These are phyloP conservation scores for Ochlodes sylvanus DNA, from an alignment of 2,888 invertebrate species.

Conservation along the genomic window DNA sequence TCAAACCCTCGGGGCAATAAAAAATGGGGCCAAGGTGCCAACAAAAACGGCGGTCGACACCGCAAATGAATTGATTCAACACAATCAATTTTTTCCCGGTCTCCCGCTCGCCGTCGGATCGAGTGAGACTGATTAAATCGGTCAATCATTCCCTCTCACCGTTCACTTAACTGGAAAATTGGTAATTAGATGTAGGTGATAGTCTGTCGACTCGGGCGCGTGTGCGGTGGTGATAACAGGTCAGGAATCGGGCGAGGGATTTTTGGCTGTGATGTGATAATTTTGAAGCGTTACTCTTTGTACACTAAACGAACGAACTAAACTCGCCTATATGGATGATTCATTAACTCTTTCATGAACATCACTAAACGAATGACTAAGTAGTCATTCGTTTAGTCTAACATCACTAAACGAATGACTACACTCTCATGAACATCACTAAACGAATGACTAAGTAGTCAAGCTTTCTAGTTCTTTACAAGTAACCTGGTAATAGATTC, in stretches of 20 bases:
- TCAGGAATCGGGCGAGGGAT: constrained; percentile 13
- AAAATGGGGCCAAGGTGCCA: constrained; percentile 64
- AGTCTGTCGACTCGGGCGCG: constrained; percentile 51
- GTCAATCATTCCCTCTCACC: constrained; percentile 80
- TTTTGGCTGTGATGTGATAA: constrained; percentile 15
- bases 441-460: too few species aligned
- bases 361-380: too few species aligned
- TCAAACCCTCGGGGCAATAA: constrained; percentile 48
- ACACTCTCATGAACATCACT: too few species aligned
- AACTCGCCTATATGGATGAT: too few species aligned
- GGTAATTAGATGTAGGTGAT: constrained; percentile 80
- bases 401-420: too few species aligned
- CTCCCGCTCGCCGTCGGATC: constrained; percentile 40
- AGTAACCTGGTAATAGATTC: too few species aligned
- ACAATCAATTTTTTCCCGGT: constrained; percentile 76
- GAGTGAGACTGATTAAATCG: constrained; percentile 71
- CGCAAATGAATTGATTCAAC: constrained; percentile 78
- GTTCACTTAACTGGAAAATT: constrained; percentile 82
- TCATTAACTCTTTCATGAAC: too few species aligned
- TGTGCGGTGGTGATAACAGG: constrained; percentile 39
- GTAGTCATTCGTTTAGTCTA: too few species aligned
- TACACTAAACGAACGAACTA: too few species aligned
- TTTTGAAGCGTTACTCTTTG: neutral
- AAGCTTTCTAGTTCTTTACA: too few species aligned
- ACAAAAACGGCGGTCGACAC: constrained; percentile 67